Evolutionary conservation across 2,797 vertebrate genomes (phyloP), one percentile per base, ranked within the genome.

Genomic region (Glyptemys insculpta): DNA sequence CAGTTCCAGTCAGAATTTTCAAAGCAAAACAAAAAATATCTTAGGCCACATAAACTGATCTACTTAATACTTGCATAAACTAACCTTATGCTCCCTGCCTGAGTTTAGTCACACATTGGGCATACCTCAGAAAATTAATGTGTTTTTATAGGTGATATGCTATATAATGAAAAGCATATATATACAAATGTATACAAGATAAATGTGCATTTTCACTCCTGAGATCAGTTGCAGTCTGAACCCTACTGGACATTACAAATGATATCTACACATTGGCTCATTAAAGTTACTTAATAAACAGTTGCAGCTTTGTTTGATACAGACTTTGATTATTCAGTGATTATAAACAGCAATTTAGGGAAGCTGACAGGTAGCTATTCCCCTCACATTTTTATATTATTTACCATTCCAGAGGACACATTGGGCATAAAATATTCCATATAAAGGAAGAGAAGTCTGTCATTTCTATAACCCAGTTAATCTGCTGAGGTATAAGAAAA

Each of bases 191-290:
- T 37, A 90, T 96, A 34, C 79, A 92, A 88, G 82, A 90, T 78
- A 96, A 96, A 94, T 79, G 96, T 97, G 93, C 84, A 92, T 93
- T 96, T 96, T 94, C 92, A 88, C 91, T 97, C 87, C 88, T 92
- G 96, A 97, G 97, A 96, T 82, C 91, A 94, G 94, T 74, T 89
- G 86, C 91, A 95, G 90, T 90, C 44, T 95, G 95, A 97, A 97
- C 91, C 92, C 83, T 79, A 4, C 41, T 86, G 78, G 82, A 79
- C 85, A 79, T 89, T 31, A 44, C 44, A 44, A 44, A 44, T 44
- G 44, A 2, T 44, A 44, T 44, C 44, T 44, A 44, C 44, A 44
- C 44, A 44, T 44, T 44, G 44, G 44, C 44, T 44, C 44, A 44
- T 44, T 44, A 25, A 92, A 94, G 92, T 87, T 41, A 54, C 14